Evolutionary conservation across 2,113 vertebrate species (phyloP), one percentile per base, ranked within the genome.

Genomic region (Jaculus jaculus): DNA sequence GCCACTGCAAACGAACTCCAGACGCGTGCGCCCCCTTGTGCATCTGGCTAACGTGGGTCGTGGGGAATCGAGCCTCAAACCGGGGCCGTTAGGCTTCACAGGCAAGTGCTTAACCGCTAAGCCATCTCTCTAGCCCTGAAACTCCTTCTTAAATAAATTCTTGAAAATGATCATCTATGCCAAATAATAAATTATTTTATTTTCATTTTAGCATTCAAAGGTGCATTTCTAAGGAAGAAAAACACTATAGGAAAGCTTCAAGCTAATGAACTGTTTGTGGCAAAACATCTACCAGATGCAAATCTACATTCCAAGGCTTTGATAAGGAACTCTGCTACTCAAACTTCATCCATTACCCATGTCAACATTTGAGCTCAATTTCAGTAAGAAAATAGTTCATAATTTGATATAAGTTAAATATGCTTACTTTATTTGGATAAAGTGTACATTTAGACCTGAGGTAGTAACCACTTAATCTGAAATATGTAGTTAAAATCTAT

Each of bases 371-470:
- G 77, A 91, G 60, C 42, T 95, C 30, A 66, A 26, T 61, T 93
- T 95, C 68, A 92, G 81, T 65, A 94, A 92, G 37, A 90, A 91
- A 88, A 74, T 7, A 93, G 37, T 91, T 93, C 47, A 91, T 63
- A 86, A 92, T 21, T 61, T 87, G 10, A 68, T 26, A 32, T 51
- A 72, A 82, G 13, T 89, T 78, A 82, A 91, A 93, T 15, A 84
- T 81, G 26, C 61, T 91, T 81, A 83, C 68, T 92, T 86, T 75
- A 79, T 28, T 69, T 39, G n/a, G 39, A 30, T 87, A 89, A 89
- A 79, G 13, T 15, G 84, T 30, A 68, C 20, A 88, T 80, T 90
- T 89, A 95, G 15, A 79, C 61, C 24, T 71, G 16, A 79, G 69
- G 83, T 16, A 83, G 42, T 89, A 11, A 89, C 2, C 30, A 51